Evolutionary conservation across 2,113 vertebrate species (phyloP), one percentile per base, ranked within the genome.

Genomic region (Nesoenas mayeri): DNA sequence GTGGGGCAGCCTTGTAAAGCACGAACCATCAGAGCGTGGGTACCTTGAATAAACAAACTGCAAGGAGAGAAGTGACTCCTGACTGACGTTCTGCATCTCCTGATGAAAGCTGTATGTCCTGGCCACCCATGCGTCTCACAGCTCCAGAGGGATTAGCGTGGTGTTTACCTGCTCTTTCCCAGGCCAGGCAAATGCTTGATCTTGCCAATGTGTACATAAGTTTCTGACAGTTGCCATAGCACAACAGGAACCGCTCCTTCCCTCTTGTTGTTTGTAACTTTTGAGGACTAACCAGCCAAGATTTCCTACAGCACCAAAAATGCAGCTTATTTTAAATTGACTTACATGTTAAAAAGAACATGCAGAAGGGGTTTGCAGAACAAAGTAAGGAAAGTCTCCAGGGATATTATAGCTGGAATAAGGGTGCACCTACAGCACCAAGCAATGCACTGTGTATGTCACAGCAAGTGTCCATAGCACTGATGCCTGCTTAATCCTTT

Each of bases 141-240:
- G 57, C 53, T 85, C 89, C 29, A 18, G 78, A 79, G 81, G 91
- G 75, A 95, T 96, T 92, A 94, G 67, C 0, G 1, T 14, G 20
- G n/a, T 93, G 84, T 95, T 96, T 97, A 90, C 91, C 88, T 74
- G 74, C 61, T 88, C 75, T 56, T 93, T 93, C 79, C 91, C 79
- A 92, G 90, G 83, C 92, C 92, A 66, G 61, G 40, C 58, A 88
- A 95, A 87, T 4, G 22, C 88, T 93, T 89, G 67, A 85, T 85
- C 91, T 70, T 70, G 58, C 66, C 88, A 36, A 95, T 38, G 62
- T 73, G 73, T 92, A 93, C 82, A 50, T 0, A 3, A 74, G 79
- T 34, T 85, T 94, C 56, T 58, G 74, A 71, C 82, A 90, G 93
- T 90, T 85, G 58, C 85, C 66, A 83, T 64, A 73, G 91, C 82